Percentiles rank a stretch among this genome's conserved stretches.
Conservation (phyloP, 2,797 vertebrate genomes). For the Astyanax mexicanus region DNA sequence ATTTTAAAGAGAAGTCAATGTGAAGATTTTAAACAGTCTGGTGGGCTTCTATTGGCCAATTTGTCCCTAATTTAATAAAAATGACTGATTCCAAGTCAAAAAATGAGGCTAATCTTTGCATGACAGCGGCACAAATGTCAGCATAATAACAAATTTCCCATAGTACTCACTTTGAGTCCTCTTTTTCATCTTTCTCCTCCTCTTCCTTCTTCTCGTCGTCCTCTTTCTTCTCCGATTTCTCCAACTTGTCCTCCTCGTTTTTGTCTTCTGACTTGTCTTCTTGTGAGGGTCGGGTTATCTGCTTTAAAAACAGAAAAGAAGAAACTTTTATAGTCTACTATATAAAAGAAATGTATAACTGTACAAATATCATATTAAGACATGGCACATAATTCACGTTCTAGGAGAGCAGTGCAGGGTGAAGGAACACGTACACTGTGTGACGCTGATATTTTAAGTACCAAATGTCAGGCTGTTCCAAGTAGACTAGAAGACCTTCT, state of each 20-base stretch:
- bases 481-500: background rate
- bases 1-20: no score
- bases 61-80: no score
- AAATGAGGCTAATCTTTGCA: no score
- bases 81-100: no score
- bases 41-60: no score
- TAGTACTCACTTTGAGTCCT: constrained; percentile 91
- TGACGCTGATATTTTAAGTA: background rate
- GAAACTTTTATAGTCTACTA: background rate
- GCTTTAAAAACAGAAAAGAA: constrained; percentile 75
- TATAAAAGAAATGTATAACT: no score
- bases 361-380: background rate
- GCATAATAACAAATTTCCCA: no score
- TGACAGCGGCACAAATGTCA: no score
- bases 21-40: no score
- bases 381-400: background rate
- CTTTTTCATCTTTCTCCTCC: constrained; percentile 99
- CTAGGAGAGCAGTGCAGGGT: background rate
- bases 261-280: constrained; percentile 98
- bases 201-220: constrained; percentile 98
- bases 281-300: constrained; percentile 95
- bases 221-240: constrained; percentile 97
- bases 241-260: constrained; percentile 93
- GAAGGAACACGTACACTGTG: background rate
- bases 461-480: background rate